These are phyloP conservation scores for Amphilophus citrinellus DNA, from an alignment of 2,113 vertebrate genomes.

Conservation along the genomic window DNA sequence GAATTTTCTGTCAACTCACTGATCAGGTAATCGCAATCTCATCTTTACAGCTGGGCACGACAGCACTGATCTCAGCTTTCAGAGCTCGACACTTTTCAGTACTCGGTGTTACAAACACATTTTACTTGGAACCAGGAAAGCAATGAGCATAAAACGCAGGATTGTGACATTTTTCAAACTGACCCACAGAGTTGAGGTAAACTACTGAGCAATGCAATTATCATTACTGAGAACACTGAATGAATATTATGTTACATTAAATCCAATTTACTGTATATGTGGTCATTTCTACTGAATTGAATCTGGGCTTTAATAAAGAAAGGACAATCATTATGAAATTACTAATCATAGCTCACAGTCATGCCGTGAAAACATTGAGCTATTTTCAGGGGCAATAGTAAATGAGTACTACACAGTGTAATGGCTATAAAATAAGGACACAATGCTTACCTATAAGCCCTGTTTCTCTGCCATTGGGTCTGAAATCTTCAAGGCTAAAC, in stretches of 20 bases:
- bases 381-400: conserved; percentile 5
- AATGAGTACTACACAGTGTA: background rate
- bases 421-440: too few relatives aligned
- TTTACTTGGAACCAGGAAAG: background rate
- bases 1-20: conserved; percentile 4
- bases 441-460: too few relatives aligned
- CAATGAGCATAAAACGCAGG: conserved; percentile 11
- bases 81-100: background rate
- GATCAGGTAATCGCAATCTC: background rate
- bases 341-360: conserved; percentile 17
- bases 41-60: background rate
- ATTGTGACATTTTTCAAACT: conserved; percentile 13
- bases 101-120: background rate
- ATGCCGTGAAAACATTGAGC: background rate
- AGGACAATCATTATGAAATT: conserved; percentile 39
- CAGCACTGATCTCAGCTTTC: background rate
- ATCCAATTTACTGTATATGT: conserved; percentile 42
- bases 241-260: conserved; percentile 47
- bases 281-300: conserved; percentile 48
- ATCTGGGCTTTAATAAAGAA: conserved; percentile 36
- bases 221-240: conserved; percentile 50
- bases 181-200: conserved; percentile 14
- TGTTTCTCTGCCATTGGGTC: too few relatives aligned
- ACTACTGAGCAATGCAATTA: conserved; percentile 28
- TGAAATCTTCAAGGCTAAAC: background rate